A percentile compares a stretch with the other conserved stretches of the same genome.
phyloP scores from a whole-genome alignment of 2,113 vertebrate species.

The Pomatostomus ruficeps region DNA sequence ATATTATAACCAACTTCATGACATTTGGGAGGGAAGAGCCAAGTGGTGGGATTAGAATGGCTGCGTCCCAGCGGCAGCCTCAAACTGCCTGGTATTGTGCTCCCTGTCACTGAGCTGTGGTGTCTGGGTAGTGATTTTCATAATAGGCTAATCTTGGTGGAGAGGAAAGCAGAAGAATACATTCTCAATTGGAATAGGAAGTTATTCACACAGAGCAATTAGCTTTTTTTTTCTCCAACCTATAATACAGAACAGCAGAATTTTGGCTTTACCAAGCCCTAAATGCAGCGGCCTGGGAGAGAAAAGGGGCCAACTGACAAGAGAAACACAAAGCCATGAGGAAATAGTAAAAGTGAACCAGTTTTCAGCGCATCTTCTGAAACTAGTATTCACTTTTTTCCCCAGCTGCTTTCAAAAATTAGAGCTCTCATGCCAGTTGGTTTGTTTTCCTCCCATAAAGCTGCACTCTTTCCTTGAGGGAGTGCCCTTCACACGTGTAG shows the following conservation, averaged over 20 bases:
- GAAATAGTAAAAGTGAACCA: not conserved
- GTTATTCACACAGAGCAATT: constrained; percentile 30
- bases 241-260: not conserved
- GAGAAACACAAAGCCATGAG: not conserved
- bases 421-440: not conserved
- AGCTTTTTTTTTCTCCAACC: not conserved
- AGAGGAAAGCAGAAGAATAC: constrained; percentile 8
- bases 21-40: not conserved
- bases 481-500: not conserved
- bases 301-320: not conserved
- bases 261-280: not conserved
- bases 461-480: not conserved
- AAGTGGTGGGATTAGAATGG: not conserved
- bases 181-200: not conserved
- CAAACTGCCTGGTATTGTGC: not conserved
- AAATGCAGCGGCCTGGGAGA: not conserved
- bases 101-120: not conserved
- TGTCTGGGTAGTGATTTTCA: constrained; percentile 9
- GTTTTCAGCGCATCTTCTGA: not conserved
- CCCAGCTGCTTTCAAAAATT: not conserved
- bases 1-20: not conserved
- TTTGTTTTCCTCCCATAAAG: not conserved
- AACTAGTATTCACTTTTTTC: not conserved
- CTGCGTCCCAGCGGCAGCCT: constrained; percentile 3
- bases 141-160: constrained; percentile 26